Base-by-base conservation (phyloP, 2,113 vertebrate species). In the Oncorhynchus kisutch region DNA sequence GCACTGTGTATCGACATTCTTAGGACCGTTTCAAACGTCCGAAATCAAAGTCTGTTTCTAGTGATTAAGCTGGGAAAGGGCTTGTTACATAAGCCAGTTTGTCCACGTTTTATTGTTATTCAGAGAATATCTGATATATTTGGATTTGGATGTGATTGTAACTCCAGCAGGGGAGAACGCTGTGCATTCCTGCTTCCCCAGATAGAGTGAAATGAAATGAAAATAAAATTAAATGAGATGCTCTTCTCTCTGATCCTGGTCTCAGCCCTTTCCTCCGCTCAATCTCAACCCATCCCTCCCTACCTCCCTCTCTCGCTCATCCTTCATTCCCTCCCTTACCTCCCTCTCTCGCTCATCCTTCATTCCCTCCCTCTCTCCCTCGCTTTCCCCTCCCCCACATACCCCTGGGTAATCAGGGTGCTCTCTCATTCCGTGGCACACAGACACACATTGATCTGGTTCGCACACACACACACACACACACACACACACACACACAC, bases 401-500 rank as follows among this genome's bases (percentile, higher is more conserved):
- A 84, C 91, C 87, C 92, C 85, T 92, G 91, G 91, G 92, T 92
- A 93, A 93, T 93, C 92, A 94, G 91, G 87, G 90, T 87, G 85
- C 86, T 89, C 90, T 89, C 91, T 93, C 91, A 94, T 94, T 93
- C 91, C 90, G 70, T 90, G 87, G 90, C 92, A 92, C 90, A 92
- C 88, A 84, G 90, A 91, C 90, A 91, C 91, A 90, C 92, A 93
- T 94, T 94, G 92, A 94, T 94, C 91, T 90, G 91, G 88, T 89
- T 78, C 81, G 39, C 66, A 29, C 77, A 62, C 71, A 14, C 71
- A 8, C 77, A 62, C 71, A 22, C 71, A 29, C n/a, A 51, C 27
- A 8, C 60, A 2, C 60, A 48, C 18, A 67, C 72, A 71, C 49
- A 29, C 78, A 76, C 77, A 16, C 67, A 68, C 66, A 8, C 70